Conservation (phyloP, 2,888 invertebrate species). For the Chymomyza amoena region DNA sequence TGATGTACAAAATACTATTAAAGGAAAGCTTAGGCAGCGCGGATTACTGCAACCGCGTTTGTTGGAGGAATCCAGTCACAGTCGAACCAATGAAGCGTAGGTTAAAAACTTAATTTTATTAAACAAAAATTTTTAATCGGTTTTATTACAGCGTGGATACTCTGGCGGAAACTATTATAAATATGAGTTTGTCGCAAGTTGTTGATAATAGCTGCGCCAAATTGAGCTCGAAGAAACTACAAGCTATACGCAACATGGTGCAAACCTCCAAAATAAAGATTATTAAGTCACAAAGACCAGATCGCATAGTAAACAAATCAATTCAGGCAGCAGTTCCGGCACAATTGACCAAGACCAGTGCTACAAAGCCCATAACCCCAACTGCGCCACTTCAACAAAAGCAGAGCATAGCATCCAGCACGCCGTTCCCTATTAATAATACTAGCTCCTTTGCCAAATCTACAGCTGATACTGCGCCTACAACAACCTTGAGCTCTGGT, state of each 20-base stretch:
- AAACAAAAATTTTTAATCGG: not conserved
- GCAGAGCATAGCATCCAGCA: not conserved
- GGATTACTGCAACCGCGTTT: slow-evolving; percentile 52
- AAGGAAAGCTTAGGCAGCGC: slow-evolving; percentile 70
- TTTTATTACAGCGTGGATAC: slow-evolving; percentile 67
- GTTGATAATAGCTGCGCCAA: slow-evolving; percentile 68
- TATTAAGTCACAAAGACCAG: slow-evolving; percentile 76
- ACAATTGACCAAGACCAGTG: not conserved
- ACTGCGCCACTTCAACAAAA: not conserved
- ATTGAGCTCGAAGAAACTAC: slow-evolving; percentile 68
- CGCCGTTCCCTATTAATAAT: not conserved
- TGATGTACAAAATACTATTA: slow-evolving; percentile 78
- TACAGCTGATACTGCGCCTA: slow-evolving; percentile 24
- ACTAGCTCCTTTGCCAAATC: slow-evolving; percentile 38
- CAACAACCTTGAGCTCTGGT: slow-evolving; percentile 35
- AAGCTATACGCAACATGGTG: slow-evolving; percentile 64
- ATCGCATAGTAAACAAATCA: slow-evolving; percentile 62
- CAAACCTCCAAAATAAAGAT: slow-evolving; percentile 64
- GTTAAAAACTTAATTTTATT: slow-evolving; percentile 12
- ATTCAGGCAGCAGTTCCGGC: slow-evolving; percentile 12
- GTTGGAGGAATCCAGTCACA: slow-evolving; percentile 29
- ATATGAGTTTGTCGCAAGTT: slow-evolving; percentile 73
- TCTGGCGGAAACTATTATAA: slow-evolving; percentile 76
- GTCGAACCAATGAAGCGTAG: slow-evolving; percentile 50
- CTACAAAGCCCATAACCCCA: slow-evolving; percentile 18